Evolutionary conservation across 2,888 invertebrate genomes (phyloP).

Genomic region (Nipponacmea schrenckii): DNA sequence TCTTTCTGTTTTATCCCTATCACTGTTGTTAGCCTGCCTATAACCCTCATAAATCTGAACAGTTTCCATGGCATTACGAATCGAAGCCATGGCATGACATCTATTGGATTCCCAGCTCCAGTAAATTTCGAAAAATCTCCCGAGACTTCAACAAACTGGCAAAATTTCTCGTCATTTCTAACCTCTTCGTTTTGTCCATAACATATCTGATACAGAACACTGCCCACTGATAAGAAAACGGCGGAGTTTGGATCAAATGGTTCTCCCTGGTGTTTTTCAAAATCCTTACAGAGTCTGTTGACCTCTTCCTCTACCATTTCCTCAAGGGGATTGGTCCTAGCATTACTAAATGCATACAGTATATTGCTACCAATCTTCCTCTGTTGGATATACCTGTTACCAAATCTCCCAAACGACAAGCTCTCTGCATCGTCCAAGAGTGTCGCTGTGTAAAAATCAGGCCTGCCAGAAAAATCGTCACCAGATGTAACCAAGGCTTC

Average conservation of each 20-base stretch:
- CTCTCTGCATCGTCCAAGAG: constrained; percentile 16
- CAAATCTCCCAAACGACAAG: constrained; percentile 20
- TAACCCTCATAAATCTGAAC: constrained; percentile 17
- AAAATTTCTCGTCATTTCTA: constrained; percentile 18
- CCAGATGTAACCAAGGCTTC: constrained; percentile 19
- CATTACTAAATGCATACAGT: constrained; percentile 19
- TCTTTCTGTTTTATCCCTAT: neutral
- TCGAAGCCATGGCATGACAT: constrained; percentile 37
- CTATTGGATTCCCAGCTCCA: constrained; percentile 33
- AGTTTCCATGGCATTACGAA: constrained; percentile 25
- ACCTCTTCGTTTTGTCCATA: constrained; percentile 21
- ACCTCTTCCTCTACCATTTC: constrained; percentile 21
- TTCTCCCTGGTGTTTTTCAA: neutral
- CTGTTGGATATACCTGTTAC: constrained; percentile 20
- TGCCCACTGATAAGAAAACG: constrained; percentile 12
- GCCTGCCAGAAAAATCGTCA: constrained; percentile 29
- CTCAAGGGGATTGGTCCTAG: constrained; percentile 15
- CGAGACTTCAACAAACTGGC: neutral
- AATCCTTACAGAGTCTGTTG: neutral
- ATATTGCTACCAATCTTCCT: constrained; percentile 27
- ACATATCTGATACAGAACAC: constrained; percentile 28
- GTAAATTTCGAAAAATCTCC: constrained; percentile 19
- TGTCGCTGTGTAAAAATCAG: constrained; percentile 24
- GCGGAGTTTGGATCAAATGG: constrained; percentile 14
- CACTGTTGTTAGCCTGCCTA: neutral